Evolutionary conservation across 2,113 vertebrate species (phyloP).

Genomic region (Xiphophorus maculatus): DNA sequence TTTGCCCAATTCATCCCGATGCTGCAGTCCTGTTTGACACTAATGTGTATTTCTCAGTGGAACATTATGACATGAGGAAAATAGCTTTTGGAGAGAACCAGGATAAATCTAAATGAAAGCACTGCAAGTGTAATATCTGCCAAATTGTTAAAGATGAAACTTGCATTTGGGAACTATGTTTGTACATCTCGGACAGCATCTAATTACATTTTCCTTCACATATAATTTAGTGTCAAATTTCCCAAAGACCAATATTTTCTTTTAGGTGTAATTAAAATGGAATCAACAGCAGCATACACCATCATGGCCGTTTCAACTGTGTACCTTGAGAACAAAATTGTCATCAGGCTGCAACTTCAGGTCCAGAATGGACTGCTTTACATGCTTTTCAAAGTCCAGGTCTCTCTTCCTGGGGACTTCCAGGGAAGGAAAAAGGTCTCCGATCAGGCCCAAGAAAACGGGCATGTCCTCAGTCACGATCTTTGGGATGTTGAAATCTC

Average conservation of each 20-base stretch:
- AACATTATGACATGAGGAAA: slow-evolving; percentile 65
- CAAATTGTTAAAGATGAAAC: slow-evolving; percentile 57
- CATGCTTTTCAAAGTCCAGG: slow-evolving; percentile 84
- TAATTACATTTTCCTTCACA: slow-evolving; percentile 51
- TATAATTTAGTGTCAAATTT: slow-evolving; percentile 13
- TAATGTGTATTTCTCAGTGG: slow-evolving; percentile 73
- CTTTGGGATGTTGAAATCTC: slow-evolving; percentile 96
- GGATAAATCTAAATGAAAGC: slow-evolving; percentile 68
- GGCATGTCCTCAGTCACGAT: slow-evolving; percentile 92
- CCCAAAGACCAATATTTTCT: slow-evolving; percentile 1
- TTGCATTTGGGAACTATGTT: slow-evolving; percentile 37
- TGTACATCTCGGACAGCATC: slow-evolving; percentile 28
- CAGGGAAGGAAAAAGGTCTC: slow-evolving; percentile 91
- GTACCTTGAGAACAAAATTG: slow-evolving; percentile 95
- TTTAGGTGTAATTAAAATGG: slow-evolving; percentile 27
- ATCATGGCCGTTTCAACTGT: slow-evolving; percentile 28
- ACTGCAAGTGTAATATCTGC: slow-evolving; percentile 62
- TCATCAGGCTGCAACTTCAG: slow-evolving; percentile 92
- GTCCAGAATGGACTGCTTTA: slow-evolving; percentile 87
- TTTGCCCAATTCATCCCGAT: slow-evolving; percentile 78
- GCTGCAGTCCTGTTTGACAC: slow-evolving; percentile 67
- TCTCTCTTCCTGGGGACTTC: slow-evolving; percentile 90
- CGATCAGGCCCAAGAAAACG: slow-evolving; percentile 92
- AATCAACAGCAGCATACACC: slow-evolving; percentile 21
- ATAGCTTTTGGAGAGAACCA: slow-evolving; percentile 67